Evolutionary conservation across 2,888 invertebrate species (phyloP).

Genomic region (Nymphalis polychloros): DNA sequence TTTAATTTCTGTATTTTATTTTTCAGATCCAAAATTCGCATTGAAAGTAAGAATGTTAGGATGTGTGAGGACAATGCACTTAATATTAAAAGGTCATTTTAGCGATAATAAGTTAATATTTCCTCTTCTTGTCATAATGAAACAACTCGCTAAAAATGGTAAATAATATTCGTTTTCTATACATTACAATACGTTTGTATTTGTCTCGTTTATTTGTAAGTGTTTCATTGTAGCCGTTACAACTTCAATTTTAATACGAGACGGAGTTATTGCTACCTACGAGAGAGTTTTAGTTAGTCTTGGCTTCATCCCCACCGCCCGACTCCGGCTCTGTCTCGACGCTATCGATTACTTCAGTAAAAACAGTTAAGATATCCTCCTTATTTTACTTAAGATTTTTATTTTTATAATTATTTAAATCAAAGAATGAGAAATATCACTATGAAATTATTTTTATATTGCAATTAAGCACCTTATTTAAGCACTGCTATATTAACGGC

Average conservation of each 20-base stretch:
- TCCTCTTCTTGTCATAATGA: slow-evolving; percentile 82
- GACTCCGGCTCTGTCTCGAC: slow-evolving; percentile 84
- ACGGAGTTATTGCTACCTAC: slow-evolving; percentile 82
- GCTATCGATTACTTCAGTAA: slow-evolving; percentile 85
- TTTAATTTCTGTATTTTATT: background rate
- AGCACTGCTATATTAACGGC: background rate
- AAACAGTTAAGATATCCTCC: slow-evolving; percentile 78
- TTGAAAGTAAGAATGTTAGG: slow-evolving; percentile 84
- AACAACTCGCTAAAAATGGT: slow-evolving; percentile 83
- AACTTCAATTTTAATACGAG: slow-evolving; percentile 80
- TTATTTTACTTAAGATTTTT: slow-evolving; percentile 11
- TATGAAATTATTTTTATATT: background rate
- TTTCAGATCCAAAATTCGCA: slow-evolving; percentile 84
- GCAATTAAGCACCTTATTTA: background rate
- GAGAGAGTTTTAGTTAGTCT: slow-evolving; percentile 82
- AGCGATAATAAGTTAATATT: slow-evolving; percentile 82
- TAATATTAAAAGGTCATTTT: slow-evolving; percentile 81
- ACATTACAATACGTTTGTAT: slow-evolving; percentile 40
- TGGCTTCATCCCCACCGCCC: slow-evolving; percentile 83
- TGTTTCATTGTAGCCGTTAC: slow-evolving; percentile 54
- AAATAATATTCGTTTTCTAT: slow-evolving; percentile 37
- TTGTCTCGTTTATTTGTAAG: background rate
- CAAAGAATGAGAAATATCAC: background rate
- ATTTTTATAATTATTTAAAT: background rate
- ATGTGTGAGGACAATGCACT: slow-evolving; percentile 82